Evolutionary conservation across 1,140 invertebrate genomes (phyloP).

Genomic region (Pinna nobilis): DNA sequence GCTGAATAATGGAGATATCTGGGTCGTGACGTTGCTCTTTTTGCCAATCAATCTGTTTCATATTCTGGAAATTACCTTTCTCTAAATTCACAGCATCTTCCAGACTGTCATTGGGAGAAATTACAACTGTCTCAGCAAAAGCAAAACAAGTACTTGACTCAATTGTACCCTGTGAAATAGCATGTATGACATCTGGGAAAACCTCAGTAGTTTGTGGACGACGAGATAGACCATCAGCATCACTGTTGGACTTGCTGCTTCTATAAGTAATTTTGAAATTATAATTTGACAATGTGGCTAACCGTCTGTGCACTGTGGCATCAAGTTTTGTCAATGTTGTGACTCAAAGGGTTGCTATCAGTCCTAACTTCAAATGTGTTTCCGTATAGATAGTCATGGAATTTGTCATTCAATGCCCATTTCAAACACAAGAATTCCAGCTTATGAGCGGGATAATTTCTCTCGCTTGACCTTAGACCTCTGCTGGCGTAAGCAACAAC

Average conservation of each 20-base stretch:
- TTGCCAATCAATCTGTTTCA: slow-evolving; percentile 3
- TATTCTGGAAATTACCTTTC: too few relatives aligned
- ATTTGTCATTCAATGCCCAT: slow-evolving; percentile 32
- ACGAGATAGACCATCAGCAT: slow-evolving; percentile 22
- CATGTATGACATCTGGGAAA: neutral
- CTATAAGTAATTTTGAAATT: slow-evolving; percentile 28
- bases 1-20: neutral
- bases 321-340: slow-evolving; percentile 23
- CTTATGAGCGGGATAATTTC: slow-evolving; percentile 30
- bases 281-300: slow-evolving; percentile 23
- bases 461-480: slow-evolving; percentile 28
- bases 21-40: slow-evolving; percentile 1
- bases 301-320: slow-evolving; percentile 32
- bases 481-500: slow-evolving; percentile 49
- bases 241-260: slow-evolving; percentile 1
- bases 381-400: slow-evolving; percentile 33
- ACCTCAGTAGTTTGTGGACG: slow-evolving; percentile 7
- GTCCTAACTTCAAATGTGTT: slow-evolving; percentile 12
- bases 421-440: slow-evolving; percentile 31
- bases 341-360: slow-evolving; percentile 33
- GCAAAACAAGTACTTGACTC: neutral
- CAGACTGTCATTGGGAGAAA: neutral
- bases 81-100: too few relatives aligned
- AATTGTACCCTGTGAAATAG: neutral
- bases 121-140: neutral